Conservation (phyloP, 2,888 invertebrate genomes). For the Eurytoma adleriae region DNA sequence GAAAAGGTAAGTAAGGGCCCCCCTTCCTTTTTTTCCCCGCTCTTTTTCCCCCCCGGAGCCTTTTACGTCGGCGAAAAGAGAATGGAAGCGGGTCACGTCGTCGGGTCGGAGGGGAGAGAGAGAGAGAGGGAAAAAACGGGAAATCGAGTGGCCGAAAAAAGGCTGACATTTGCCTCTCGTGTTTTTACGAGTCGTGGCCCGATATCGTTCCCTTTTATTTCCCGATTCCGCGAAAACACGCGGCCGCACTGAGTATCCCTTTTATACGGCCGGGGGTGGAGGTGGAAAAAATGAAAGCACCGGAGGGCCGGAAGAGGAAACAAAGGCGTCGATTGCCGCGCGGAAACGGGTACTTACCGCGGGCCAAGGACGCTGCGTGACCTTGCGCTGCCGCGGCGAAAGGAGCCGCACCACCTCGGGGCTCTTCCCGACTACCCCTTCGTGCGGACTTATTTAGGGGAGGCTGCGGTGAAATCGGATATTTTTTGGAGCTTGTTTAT, state of each 20-base stretch:
- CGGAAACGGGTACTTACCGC: background rate
- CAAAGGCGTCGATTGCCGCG: background rate
- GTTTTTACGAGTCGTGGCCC: background rate
- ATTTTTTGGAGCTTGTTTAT: too few relatives aligned
- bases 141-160: background rate
- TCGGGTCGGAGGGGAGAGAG: too few relatives aligned
- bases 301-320: too few relatives aligned
- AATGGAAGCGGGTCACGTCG: too few relatives aligned
- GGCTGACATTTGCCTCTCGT: background rate
- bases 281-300: background rate
- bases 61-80: too few relatives aligned
- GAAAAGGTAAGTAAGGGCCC: too few relatives aligned
- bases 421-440: too few relatives aligned
- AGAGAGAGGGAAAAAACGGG: background rate
- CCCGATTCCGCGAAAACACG: background rate
- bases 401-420: too few relatives aligned
- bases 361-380: slow-evolving; percentile 27
- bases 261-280: background rate
- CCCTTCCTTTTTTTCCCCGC: too few relatives aligned
- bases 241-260: background rate
- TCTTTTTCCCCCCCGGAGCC: too few relatives aligned
- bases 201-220: background rate
- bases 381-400: slow-evolving; percentile 5
- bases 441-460: too few relatives aligned
- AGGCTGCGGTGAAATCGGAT: too few relatives aligned